Evolutionary conservation across 30 jellyfish, hydroid and myxozoan species (phyloP).

Genomic region (Catostylus mosaicus): DNA sequence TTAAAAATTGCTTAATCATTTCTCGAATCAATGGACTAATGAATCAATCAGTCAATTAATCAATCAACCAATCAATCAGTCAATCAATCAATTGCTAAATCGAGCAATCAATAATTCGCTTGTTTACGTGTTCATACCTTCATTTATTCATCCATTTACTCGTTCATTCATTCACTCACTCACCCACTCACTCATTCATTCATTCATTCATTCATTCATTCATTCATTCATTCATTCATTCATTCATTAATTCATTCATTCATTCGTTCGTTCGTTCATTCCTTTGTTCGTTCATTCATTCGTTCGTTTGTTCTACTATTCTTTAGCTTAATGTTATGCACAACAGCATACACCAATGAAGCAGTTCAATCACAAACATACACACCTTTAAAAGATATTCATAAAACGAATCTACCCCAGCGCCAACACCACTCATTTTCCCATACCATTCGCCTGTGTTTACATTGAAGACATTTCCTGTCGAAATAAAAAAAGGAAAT

Average conservation of each 20-base stretch:
- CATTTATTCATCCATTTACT: too few relatives aligned
- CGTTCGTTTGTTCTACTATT: too few relatives aligned
- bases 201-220: not conserved
- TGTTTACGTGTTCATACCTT: not conserved
- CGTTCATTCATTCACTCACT: too few relatives aligned
- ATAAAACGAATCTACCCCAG: constrained; percentile 97
- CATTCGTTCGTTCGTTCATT: too few relatives aligned
- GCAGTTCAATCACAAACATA: not conserved
- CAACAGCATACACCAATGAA: not conserved
- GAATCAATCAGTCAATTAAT: too few relatives aligned
- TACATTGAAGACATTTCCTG: constrained; percentile 86
- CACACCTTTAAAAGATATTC: constrained; percentile 92
- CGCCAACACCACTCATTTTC: constrained; percentile 99
- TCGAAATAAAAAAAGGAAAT: not conserved
- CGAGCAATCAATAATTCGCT: not conserved
- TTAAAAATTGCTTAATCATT: not conserved
- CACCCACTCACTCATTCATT: too few relatives aligned
- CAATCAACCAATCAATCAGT: too few relatives aligned
- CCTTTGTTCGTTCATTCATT: too few relatives aligned
- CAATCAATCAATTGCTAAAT: too few relatives aligned
- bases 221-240: not conserved
- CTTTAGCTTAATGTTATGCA: not conserved
- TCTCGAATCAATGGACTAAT: not conserved
- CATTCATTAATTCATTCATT: not conserved
- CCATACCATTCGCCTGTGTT: constrained; percentile 98